phyloP scores from a whole-genome alignment of 2,797 vertebrate genomes.

The Coluber constrictor region DNA sequence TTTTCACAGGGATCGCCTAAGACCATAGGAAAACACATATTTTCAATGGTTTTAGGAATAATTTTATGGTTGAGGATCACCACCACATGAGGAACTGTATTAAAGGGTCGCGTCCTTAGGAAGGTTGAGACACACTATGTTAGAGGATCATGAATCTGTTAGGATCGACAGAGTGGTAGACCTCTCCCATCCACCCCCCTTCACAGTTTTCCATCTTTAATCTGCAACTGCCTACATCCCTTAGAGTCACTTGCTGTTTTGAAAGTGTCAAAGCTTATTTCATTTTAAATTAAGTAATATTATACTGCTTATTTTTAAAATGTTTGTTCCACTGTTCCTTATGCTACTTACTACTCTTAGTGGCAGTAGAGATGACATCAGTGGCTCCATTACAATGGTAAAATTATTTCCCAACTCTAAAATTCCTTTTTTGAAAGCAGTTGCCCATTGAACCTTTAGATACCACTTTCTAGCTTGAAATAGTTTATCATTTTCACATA shows the following conservation, averaged over 20 bases:
- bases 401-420: background rate
- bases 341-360: background rate
- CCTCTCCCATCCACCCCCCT: too few species aligned
- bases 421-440: background rate
- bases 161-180: too few species aligned
- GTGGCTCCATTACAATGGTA: background rate
- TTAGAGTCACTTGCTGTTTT: background rate
- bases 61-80: too few species aligned
- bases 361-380: background rate
- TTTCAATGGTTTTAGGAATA: too few species aligned
- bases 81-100: too few species aligned
- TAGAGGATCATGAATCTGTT: background rate
- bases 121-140: too few species aligned
- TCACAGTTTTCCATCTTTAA: background rate
- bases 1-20: too few species aligned
- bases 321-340: background rate
- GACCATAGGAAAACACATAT: too few species aligned
- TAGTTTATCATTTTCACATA: background rate
- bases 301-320: background rate
- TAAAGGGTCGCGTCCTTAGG: too few species aligned
- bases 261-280: background rate
- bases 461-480: background rate
- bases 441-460: background rate
- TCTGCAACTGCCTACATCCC: background rate
- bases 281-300: background rate